Conservation (phyloP, 2,888 invertebrate genomes). For the Allacma fusca region DNA sequence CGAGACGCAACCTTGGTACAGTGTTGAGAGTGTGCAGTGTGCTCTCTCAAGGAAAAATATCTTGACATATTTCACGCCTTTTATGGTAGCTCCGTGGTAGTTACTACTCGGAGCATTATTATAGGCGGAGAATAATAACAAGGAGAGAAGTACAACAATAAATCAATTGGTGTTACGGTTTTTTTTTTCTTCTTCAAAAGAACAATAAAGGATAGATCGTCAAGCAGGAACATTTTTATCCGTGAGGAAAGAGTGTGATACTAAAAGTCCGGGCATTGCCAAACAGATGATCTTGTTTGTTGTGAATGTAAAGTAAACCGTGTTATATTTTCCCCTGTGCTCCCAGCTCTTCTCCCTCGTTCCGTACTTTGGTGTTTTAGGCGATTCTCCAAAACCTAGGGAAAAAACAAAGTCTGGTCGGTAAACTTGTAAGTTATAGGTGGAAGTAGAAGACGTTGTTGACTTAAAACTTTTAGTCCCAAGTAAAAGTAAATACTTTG, state of each 20-base stretch:
- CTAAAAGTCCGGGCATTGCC: neutral
- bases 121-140: neutral
- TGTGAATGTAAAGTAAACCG: constrained; percentile 16
- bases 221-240: neutral
- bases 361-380: too few relatives aligned
- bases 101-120: neutral
- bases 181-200: neutral
- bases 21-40: neutral
- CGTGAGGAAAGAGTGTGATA: neutral
- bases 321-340: neutral
- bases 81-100: neutral
- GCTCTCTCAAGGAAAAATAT: neutral
- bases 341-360: neutral
- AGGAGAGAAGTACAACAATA: neutral
- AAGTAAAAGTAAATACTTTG: constrained; percentile 12
- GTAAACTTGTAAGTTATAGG: constrained; percentile 13
- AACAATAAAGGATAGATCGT: constrained; percentile 6
- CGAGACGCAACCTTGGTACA: neutral
- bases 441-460: neutral
- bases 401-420: neutral
- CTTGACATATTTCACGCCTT: neutral
- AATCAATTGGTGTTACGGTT: neutral
- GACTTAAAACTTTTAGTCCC: constrained; percentile 8
- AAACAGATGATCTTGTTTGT: constrained; percentile 10
- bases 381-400: neutral